These are phyloP conservation scores for Tetramorium simillimum DNA, from an alignment of 1,140 invertebrate genomes.

Conservation along the genomic window DNA sequence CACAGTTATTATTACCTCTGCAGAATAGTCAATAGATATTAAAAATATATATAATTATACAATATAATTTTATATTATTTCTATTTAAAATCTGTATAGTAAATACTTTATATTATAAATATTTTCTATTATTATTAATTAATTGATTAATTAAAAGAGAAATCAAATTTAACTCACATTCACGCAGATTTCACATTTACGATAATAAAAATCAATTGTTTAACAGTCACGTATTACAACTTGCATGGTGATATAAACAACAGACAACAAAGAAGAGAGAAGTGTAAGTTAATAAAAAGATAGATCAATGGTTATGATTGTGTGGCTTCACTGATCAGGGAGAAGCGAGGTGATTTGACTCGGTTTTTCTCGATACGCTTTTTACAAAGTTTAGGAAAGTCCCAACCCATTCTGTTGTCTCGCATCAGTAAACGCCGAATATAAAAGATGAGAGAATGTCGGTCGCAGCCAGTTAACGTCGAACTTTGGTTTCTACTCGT, in stretches of 20 bases:
- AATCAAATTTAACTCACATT: background rate
- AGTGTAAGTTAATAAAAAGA: constrained; percentile 44
- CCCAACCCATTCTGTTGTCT: constrained; percentile 80
- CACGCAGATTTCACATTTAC: background rate
- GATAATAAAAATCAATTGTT: background rate
- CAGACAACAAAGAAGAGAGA: background rate
- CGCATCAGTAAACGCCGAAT: constrained; percentile 83
- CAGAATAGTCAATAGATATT: constrained; percentile 7
- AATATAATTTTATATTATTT: background rate
- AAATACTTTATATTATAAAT: background rate
- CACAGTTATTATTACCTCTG: constrained; percentile 3
- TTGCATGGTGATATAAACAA: background rate
- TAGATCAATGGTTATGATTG: constrained; percentile 70
- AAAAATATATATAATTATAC: background rate
- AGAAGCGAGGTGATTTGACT: constrained; percentile 79
- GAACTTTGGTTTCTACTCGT: constrained; percentile 77
- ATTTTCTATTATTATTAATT: background rate
- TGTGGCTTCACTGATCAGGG: constrained; percentile 67
- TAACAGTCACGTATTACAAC: background rate
- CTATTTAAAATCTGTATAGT: background rate
- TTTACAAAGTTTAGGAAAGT: constrained; percentile 84
- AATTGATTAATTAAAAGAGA: background rate
- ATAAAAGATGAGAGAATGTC: constrained; percentile 82
- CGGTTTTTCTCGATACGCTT: constrained; percentile 81
- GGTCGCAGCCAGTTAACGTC: constrained; percentile 78